Conservation (phyloP, 2,888 invertebrate genomes). For the Rhingia campestris region DNA sequence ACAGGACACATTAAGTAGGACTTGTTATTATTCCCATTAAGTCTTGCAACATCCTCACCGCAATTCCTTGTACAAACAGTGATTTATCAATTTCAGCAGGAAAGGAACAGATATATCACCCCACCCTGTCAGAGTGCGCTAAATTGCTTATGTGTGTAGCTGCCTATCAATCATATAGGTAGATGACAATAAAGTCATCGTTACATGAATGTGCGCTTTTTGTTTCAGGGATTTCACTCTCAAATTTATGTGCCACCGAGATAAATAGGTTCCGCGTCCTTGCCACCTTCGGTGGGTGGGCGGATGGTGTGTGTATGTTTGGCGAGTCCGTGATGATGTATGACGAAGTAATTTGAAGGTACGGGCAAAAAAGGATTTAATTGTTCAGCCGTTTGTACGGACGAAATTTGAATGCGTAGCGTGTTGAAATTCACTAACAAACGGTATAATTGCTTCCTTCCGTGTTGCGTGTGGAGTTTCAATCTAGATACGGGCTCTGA, state of each 20-base stretch:
- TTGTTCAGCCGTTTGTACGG: conserved; percentile 60
- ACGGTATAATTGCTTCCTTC: conserved; percentile 71
- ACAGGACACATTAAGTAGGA: no score
- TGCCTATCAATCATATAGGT: conserved; percentile 50
- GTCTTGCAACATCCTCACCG: no score
- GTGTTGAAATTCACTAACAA: conserved; percentile 71
- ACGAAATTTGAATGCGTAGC: conserved; percentile 67
- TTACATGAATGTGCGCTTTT: conserved; percentile 54
- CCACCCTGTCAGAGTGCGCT: conserved; percentile 33
- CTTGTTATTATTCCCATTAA: no score
- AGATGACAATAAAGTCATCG: conserved; percentile 61
- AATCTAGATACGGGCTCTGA: conserved; percentile 48
- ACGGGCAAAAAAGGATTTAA: conserved; percentile 61
- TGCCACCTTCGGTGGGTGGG: neutral
- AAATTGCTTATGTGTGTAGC: conserved; percentile 25
- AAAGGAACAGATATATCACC: conserved; percentile 10
- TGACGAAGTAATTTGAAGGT: conserved; percentile 50
- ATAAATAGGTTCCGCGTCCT: conserved; percentile 8
- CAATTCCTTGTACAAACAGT: neutral
- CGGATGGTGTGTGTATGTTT: neutral
- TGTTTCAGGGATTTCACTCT: conserved; percentile 27
- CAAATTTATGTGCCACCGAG: conserved; percentile 27
- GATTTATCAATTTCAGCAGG: conserved; percentile 6
- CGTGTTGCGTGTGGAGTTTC: conserved; percentile 68
- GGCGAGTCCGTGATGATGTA: conserved; percentile 28